Evolutionary conservation across 2,797 vertebrate species (phyloP), one percentile per base, ranked within the genome.

Genomic region (Oceanodroma leucorhoa): DNA sequence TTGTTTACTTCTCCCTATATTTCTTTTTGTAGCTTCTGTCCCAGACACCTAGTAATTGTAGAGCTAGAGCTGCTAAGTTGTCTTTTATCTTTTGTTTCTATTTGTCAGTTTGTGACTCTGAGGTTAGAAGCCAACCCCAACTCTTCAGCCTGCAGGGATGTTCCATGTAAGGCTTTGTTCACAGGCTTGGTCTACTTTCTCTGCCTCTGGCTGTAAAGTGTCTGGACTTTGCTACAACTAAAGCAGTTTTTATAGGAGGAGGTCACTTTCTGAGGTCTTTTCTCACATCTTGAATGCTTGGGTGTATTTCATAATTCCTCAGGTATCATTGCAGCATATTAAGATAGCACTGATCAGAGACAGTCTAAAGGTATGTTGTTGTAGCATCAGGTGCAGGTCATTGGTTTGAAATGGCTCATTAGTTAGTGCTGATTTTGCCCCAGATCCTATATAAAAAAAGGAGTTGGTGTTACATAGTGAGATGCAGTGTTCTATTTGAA

Each of bases 41-140:
- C 7, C 60, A 92, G 60, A 20, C 10, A 1, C 16, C 45, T 70
- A 55, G 18, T 84, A 89, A 70, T 85, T 24, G 5, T 57, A 45
- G 75, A 62, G 29, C 43, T 48, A 26, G 73, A 92, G 62, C 65
- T 88, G 43, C 13, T 8, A 66, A 57, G 34, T 53, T 64, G 23
- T 81, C 61, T 93, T 90, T 91, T 81, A 62, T 90, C 76, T 91
- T 93, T 69, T 79, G 62, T 79, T 88, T 87, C 54, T 85, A 5
- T 73, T 38, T 54, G 26, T 61, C 85, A 69, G 40, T 65, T 72
- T 92, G 91, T 62, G 66, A 50, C 51, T 67, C 24, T 76, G 88
- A 83, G 89, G 73, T 71, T 19, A 71, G 92, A 73, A 90, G 32
- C 62, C 78, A 89, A 0, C 21, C 23, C 40, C 62, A 64, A 24